Evolutionary conservation across 1,140 invertebrate genomes (phyloP).

Genomic region (Steinernema khuongi): DNA sequence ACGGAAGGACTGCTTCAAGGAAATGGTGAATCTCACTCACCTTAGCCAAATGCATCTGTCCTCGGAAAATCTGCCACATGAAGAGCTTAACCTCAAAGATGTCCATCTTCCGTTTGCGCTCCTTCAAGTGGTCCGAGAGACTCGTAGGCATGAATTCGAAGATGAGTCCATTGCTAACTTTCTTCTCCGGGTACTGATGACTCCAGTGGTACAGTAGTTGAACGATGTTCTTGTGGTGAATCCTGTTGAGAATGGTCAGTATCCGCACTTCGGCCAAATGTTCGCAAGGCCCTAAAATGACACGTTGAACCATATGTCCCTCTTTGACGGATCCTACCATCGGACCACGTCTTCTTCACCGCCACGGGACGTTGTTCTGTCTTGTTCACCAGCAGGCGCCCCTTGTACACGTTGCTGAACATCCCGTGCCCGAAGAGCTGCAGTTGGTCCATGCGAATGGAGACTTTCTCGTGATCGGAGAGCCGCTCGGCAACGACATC

Average conservation of each 20-base stretch:
- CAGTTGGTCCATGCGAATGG: conserved; percentile 40
- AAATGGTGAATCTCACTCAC: conserved; percentile 20
- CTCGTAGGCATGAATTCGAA: conserved; percentile 47
- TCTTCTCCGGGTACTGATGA: conserved; percentile 30
- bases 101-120: conserved; percentile 3
- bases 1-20: background rate
- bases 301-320: background rate
- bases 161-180: conserved; percentile 40
- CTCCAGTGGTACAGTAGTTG: conserved; percentile 44
- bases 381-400: background rate
- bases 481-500: too few relatives aligned
- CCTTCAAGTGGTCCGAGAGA: conserved; percentile 28
- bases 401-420: conserved; percentile 45
- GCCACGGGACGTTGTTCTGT: conserved; percentile 26
- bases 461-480: too few relatives aligned
- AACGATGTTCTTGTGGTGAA: conserved; percentile 43
- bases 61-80: conserved; percentile 47
- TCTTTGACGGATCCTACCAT: background rate
- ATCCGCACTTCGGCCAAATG: conserved; percentile 30
- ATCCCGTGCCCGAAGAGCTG: conserved; percentile 39
- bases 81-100: conserved; percentile 42
- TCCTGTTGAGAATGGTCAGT: conserved; percentile 23
- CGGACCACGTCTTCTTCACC: conserved; percentile 48
- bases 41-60: conserved; percentile 39
- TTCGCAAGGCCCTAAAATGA: background rate